Conservation (phyloP, 2,888 invertebrate species). For the Muscina levida region DNA sequence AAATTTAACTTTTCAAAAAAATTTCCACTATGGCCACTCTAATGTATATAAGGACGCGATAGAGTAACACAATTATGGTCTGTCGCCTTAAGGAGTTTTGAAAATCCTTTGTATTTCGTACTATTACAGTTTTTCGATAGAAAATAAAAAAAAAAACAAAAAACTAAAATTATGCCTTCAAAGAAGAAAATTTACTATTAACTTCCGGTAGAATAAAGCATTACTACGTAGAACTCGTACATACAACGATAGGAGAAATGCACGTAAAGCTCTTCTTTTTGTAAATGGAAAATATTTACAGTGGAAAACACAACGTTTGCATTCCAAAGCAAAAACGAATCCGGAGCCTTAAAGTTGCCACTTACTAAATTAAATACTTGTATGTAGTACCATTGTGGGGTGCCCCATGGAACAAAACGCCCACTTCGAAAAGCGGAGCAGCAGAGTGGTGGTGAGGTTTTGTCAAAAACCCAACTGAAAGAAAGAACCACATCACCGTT, state of each 20-base stretch:
- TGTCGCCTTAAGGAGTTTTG: constrained; percentile 1
- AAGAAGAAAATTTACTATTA: constrained; percentile 51
- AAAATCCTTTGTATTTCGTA: constrained; percentile 18
- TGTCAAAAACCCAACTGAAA: constrained; percentile 40
- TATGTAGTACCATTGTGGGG: not conserved
- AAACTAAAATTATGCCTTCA: constrained; percentile 17
- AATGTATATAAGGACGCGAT: too few relatives aligned
- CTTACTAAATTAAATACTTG: constrained; percentile 13
- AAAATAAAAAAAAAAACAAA: not conserved
- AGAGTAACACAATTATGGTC: too few relatives aligned
- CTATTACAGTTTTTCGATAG: constrained; percentile 3
- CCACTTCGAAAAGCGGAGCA: constrained; percentile 9
- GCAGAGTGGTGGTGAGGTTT: constrained; percentile 13
- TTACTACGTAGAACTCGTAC: constrained; percentile 9
- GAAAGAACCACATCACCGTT: constrained; percentile 38
- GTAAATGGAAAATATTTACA: not conserved
- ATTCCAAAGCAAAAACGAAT: constrained; percentile 26
- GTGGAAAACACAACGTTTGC: constrained; percentile 37
- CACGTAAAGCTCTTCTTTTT: constrained; percentile 6
- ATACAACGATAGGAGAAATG: constrained; percentile 14
- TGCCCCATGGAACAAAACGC: not conserved
- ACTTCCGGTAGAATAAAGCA: constrained; percentile 46
- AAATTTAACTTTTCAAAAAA: too few relatives aligned
- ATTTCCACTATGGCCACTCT: too few relatives aligned
- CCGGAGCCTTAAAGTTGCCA: not conserved